Conservation (phyloP, 2,888 invertebrate genomes). For the Capitulum mitella region DNA sequence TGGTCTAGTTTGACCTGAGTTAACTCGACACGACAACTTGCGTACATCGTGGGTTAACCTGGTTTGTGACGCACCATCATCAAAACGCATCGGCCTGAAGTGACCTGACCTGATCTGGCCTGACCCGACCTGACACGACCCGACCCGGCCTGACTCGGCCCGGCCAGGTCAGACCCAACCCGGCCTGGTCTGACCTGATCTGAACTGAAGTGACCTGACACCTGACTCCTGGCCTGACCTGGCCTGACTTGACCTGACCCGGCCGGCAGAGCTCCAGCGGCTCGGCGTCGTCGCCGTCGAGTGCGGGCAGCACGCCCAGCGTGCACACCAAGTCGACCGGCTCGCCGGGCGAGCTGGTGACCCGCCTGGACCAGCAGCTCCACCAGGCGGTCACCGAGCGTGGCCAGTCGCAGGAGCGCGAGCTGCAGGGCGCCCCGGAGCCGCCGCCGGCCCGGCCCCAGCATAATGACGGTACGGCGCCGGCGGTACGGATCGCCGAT, state of each 20-base stretch:
- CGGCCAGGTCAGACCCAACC: background rate
- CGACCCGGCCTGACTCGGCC: background rate
- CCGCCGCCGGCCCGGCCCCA: background rate
- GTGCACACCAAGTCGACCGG: background rate
- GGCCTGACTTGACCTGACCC: background rate
- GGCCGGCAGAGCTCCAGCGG: background rate
- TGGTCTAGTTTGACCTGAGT: too few relatives aligned
- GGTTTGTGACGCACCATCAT: too few relatives aligned
- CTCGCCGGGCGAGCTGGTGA: slow-evolving; percentile 1
- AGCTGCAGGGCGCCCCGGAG: background rate
- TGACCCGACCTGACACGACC: background rate
- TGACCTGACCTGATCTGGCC: background rate
- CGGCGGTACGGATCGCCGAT: too few relatives aligned
- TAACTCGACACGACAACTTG: too few relatives aligned
- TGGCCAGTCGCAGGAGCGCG: background rate
- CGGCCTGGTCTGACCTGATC: background rate
- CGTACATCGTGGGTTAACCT: too few relatives aligned
- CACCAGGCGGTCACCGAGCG: background rate
- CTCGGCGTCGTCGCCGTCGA: background rate
- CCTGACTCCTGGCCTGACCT: background rate
- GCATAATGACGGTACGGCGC: background rate
- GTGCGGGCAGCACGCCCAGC: background rate
- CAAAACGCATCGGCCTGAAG: too few relatives aligned
- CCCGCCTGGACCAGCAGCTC: slow-evolving; percentile 5
- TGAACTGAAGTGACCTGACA: background rate